Base-by-base conservation (phyloP, 2,797 vertebrate genomes). In the Botia kubotai region DNA sequence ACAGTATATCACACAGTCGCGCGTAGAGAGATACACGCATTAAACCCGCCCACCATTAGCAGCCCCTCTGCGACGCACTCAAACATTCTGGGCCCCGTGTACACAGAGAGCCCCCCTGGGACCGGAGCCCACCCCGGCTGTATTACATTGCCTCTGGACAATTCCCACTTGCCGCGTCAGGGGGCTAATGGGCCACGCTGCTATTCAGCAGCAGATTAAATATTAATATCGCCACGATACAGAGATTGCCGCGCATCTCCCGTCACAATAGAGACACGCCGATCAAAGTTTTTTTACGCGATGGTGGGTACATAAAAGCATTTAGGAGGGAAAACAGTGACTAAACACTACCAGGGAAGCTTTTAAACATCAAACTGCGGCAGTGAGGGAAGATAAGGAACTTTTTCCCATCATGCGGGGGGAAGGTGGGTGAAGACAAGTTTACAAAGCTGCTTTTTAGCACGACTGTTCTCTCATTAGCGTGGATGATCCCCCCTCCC, bases 141-240 rank as follows among this genome's bases (percentile, higher is more conserved):
- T 93, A 94, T 94, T 92, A 92, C 91, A 93, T 92, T 89, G 93
- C 92, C 93, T 93, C 92, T 93, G 92, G 94, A 95, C 93, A 94
- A 93, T 94, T 94, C 94, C 93, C 94, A 93, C 91, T 93, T 91
- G 91, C 91, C 90, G 88, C 91, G 91, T 94, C 90, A 91, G 91
- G 92, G 92, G 93, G 91, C 92, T 95, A 94, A 95, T 95, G 93
- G 93, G 91, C 91, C 90, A 66, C 78, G 87, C 89, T 87, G 90
- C 93, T 93, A 93, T 94, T 95, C 93, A 93, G 93, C 88, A 87
- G 91, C 86, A 90, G 93, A 95, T 95, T 93, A 95, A 95, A 95
- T 95, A 95, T 95, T 95, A 94, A 95, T 93, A 93, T 91, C 21
- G 87, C 90, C 90, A 93, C 87, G 87, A 94, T 93, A 93, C 93